Conservation (phyloP, 2,113 vertebrate genomes). For the Sus scrofa region DNA sequence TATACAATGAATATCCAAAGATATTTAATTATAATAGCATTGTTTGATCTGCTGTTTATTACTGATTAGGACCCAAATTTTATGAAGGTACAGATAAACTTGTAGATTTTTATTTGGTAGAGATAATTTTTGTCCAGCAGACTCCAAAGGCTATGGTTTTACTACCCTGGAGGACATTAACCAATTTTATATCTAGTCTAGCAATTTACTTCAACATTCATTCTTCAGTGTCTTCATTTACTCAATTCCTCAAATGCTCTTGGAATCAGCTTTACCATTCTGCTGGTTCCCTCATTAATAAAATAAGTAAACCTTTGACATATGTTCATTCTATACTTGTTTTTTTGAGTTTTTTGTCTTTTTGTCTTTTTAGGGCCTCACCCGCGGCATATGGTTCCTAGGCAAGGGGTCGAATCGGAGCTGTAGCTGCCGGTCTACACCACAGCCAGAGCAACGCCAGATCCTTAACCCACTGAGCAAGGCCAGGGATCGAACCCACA, state of each 20-base stretch:
- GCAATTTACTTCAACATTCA: slow-evolving; percentile 19
- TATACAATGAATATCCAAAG: background rate
- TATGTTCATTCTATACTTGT: background rate
- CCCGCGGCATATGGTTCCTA: no score
- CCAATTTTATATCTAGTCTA: background rate
- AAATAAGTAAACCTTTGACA: background rate
- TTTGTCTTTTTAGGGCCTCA: no score
- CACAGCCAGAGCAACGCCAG: no score
- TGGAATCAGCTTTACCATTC: slow-evolving; percentile 6
- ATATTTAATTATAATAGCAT: background rate
- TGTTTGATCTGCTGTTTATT: background rate
- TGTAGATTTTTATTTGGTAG: slow-evolving; percentile 14
- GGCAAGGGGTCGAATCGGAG: no score
- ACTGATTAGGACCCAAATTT: slow-evolving; percentile 16
- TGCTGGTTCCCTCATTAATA: background rate
- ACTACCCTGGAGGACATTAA: background rate
- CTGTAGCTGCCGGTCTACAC: no score
- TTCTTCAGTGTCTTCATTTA: background rate
- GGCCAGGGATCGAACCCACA: no score
- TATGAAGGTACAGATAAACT: background rate
- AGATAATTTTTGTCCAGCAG: background rate
- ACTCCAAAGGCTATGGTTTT: background rate
- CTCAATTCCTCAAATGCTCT: background rate
- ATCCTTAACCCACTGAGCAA: no score
- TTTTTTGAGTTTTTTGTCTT: no score